phyloP scores from a whole-genome alignment of 2,888 invertebrate genomes.

The Sinohyriopsis cumingii region DNA sequence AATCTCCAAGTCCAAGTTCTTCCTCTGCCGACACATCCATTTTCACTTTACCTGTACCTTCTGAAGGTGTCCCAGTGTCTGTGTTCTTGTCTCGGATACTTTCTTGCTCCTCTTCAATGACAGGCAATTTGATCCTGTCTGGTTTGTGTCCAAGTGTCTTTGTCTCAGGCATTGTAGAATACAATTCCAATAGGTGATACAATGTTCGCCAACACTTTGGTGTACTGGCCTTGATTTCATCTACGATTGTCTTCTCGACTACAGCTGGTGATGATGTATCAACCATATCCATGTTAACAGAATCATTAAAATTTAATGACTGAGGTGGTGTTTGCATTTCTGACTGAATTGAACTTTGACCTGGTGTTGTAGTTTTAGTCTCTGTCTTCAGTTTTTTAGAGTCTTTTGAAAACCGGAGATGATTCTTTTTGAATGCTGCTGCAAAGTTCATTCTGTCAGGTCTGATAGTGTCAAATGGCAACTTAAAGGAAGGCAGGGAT shows the following conservation, averaged over 20 bases:
- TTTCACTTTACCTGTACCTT: constrained; percentile 28
- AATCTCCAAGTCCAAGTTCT: constrained; percentile 38
- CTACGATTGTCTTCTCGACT: constrained; percentile 69
- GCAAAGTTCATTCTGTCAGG: constrained; percentile 26
- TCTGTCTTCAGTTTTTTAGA: constrained; percentile 34
- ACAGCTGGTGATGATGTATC: constrained; percentile 69
- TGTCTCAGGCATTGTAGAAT: constrained; percentile 95
- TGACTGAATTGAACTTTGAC: constrained; percentile 18
- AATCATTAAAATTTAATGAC: constrained; percentile 69
- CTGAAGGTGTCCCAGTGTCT: constrained; percentile 36
- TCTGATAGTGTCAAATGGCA: constrained; percentile 35
- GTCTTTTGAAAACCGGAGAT: constrained; percentile 47
- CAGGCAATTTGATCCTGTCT: constrained; percentile 52
- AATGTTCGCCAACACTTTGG: constrained; percentile 96
- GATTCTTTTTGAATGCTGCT: constrained; percentile 33
- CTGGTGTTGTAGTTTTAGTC: constrained; percentile 20
- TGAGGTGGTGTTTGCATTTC: constrained; percentile 61
- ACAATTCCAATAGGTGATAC: constrained; percentile 91
- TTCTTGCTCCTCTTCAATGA: constrained; percentile 72
- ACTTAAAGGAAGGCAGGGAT: constrained; percentile 32
- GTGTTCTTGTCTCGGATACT: constrained; percentile 32
- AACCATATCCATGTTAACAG: constrained; percentile 65
- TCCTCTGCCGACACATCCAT: constrained; percentile 49
- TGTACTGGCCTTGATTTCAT: constrained; percentile 73
- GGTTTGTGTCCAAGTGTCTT: constrained; percentile 82